A percentile compares a stretch with the other conserved stretches of the same genome.
phyloP scores from a whole-genome alignment of 1,140 invertebrate genomes.

The Drosophila miranda region DNA sequence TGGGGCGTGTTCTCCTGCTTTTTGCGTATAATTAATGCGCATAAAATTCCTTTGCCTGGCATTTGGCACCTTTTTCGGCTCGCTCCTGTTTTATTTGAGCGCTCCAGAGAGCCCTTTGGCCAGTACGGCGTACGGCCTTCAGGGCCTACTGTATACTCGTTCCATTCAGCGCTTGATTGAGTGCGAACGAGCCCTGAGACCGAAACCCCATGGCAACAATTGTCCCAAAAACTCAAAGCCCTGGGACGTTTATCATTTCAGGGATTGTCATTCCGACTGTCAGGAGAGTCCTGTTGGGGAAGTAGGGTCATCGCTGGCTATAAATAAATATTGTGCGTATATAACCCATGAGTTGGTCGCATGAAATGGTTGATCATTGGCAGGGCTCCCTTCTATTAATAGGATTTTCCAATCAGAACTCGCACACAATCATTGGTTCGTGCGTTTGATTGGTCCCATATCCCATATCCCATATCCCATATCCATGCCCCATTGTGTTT shows the following conservation, averaged over 20 bases:
- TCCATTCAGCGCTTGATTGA: slow-evolving; percentile 58
- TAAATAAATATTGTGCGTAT: slow-evolving; percentile 32
- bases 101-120: background rate
- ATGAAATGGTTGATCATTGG: slow-evolving; percentile 28
- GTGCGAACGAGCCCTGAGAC: slow-evolving; percentile 15
- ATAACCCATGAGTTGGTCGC: slow-evolving; percentile 12
- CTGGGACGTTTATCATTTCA: slow-evolving; percentile 51
- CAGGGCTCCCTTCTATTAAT: slow-evolving; percentile 28
- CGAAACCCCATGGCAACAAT: slow-evolving; percentile 31
- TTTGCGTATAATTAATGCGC: slow-evolving; percentile 69
- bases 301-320: slow-evolving; percentile 21
- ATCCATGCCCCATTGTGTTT: slow-evolving; percentile 5
- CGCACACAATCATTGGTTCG: background rate
- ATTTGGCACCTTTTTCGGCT: slow-evolving; percentile 53
- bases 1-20: slow-evolving; percentile 17
- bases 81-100: slow-evolving; percentile 22
- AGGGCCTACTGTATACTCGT: background rate
- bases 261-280: slow-evolving; percentile 39
- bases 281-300: background rate
- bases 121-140: slow-evolving; percentile 3
- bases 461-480: background rate
- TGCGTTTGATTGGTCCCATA: slow-evolving; percentile 9
- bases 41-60: slow-evolving; percentile 57
- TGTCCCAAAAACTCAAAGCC: slow-evolving; percentile 34
- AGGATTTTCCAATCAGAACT: slow-evolving; percentile 22